Evolutionary conservation across 37 sponge, comb jelly and placozoan genomes (phyloP).

Genomic region (Oopsacas minuta): DNA sequence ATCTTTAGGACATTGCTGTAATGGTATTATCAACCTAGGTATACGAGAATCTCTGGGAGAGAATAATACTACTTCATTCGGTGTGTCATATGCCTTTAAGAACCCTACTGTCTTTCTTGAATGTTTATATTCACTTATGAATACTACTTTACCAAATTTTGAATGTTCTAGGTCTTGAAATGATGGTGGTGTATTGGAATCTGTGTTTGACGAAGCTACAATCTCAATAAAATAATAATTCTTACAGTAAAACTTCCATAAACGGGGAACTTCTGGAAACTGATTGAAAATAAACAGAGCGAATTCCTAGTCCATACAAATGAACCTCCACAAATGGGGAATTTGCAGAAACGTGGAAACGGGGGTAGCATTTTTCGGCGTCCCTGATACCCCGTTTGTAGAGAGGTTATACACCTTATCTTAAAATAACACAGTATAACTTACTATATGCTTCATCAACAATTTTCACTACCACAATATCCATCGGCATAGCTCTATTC

Average conservation of each 20-base stretch:
- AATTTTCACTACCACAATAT: background rate
- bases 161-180: background rate
- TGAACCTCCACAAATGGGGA: too few relatives aligned
- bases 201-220: too few relatives aligned
- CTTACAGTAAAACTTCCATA: too few relatives aligned
- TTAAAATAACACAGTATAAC: too few relatives aligned
- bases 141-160: background rate
- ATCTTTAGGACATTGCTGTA: constrained; percentile 48
- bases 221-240: too few relatives aligned
- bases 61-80: constrained; percentile 28
- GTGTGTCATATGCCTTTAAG: background rate
- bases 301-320: too few relatives aligned
- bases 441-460: background rate
- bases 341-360: too few relatives aligned
- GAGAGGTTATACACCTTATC: too few relatives aligned
- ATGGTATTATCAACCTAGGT: constrained; percentile 64
- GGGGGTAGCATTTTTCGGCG: too few relatives aligned
- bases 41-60: constrained; percentile 58
- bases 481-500: background rate
- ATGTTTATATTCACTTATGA: background rate
- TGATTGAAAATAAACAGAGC: too few relatives aligned
- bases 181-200: background rate
- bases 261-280: background rate
- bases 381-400: too few relatives aligned
- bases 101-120: background rate